These are phyloP conservation scores for Drosophila monieri DNA, from an alignment of 2,888 invertebrate genomes.

Conservation along the genomic window DNA sequence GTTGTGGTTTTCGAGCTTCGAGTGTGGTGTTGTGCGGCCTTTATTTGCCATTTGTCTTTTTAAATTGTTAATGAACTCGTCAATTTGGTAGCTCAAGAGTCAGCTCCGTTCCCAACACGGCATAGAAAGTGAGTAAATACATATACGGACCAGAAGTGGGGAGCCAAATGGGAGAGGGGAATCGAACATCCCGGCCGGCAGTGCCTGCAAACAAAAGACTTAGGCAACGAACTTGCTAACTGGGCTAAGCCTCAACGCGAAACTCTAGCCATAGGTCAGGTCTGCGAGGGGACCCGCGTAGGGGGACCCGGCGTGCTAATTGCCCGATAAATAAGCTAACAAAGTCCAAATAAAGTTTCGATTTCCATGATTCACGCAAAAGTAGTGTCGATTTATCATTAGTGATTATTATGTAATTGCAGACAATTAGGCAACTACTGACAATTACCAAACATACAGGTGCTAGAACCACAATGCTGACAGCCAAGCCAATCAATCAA, in stretches of 20 bases:
- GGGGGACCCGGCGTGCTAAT: conserved; percentile 16
- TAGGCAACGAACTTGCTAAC: conserved; percentile 72
- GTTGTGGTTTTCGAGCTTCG: conserved; percentile 14
- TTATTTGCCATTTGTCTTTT: conserved; percentile 29
- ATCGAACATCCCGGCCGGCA: conserved; percentile 5
- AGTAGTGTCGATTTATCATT: not conserved
- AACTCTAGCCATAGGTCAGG: conserved; percentile 45
- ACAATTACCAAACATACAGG: not conserved
- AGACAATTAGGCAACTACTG: not conserved
- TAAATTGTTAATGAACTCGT: conserved; percentile 38
- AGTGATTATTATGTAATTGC: not conserved
- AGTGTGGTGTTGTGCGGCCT: conserved; percentile 14
- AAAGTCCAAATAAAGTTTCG: conserved; percentile 5
- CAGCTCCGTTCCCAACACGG: conserved; percentile 8
- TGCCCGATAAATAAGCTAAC: conserved; percentile 33
- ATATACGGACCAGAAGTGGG: not conserved
- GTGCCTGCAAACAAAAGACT: conserved; percentile 72
- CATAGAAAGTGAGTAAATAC: conserved; percentile 24
- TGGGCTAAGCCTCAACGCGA: conserved; percentile 41
- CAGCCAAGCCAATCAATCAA: not conserved
- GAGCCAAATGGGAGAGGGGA: not conserved
- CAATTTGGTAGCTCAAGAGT: conserved; percentile 27
- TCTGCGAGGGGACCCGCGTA: conserved; percentile 1
- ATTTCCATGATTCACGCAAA: not conserved
- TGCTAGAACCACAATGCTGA: not conserved